Evolutionary conservation across 2,888 invertebrate genomes (phyloP).

Genomic region (Microdon myrmicae): DNA sequence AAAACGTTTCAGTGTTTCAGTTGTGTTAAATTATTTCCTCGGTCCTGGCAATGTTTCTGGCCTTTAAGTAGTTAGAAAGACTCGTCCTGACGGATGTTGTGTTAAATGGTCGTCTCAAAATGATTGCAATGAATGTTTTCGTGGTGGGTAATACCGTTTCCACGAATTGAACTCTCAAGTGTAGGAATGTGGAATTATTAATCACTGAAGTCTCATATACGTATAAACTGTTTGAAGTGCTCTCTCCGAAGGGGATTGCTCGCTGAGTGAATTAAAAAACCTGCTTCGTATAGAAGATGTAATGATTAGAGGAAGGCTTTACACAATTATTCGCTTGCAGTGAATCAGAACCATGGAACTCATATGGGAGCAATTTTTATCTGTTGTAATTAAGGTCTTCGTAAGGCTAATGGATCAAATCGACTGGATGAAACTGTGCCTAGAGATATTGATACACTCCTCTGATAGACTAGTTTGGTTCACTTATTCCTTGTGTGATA

Average conservation of each 20-base stretch:
- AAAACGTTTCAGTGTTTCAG: conserved; percentile 52
- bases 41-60: conserved; percentile 19
- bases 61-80: too few relatives aligned
- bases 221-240: conserved; percentile 9
- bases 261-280: conserved; percentile 11
- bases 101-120: neutral
- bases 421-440: too few relatives aligned
- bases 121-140: conserved; percentile 12
- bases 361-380: too few relatives aligned
- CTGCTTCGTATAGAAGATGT: too few relatives aligned
- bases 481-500: too few relatives aligned
- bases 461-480: too few relatives aligned
- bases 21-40: conserved; percentile 44
- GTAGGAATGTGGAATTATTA: conserved; percentile 36
- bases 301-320: too few relatives aligned
- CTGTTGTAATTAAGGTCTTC: too few relatives aligned
- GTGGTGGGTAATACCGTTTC: conserved; percentile 20
- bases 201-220: neutral
- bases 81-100: neutral
- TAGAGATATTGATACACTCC: too few relatives aligned
- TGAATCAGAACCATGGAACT: too few relatives aligned
- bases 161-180: conserved; percentile 42
- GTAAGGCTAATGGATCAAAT: too few relatives aligned
- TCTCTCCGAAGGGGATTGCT: conserved; percentile 16
- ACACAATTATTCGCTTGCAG: too few relatives aligned